These are phyloP conservation scores for Heteromyza rotundicornis DNA, from an alignment of 2,888 invertebrate species.

Conservation along the genomic window DNA sequence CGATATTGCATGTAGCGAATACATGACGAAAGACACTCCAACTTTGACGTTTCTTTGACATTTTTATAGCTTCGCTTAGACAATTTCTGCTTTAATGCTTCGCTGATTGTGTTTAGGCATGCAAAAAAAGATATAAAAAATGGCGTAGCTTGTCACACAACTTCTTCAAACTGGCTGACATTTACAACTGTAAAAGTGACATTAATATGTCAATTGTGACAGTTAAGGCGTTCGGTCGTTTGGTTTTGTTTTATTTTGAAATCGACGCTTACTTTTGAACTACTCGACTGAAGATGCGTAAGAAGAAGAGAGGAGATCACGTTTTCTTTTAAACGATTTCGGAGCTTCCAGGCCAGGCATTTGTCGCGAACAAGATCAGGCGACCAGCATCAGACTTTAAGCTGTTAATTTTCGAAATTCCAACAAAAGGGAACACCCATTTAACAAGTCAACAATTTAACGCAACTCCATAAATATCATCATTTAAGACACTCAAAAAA, in stretches of 20 bases:
- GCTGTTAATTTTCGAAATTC: conserved; percentile 13
- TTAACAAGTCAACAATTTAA: conserved; percentile 62
- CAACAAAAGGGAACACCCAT: conserved; percentile 55
- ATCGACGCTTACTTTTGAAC: background rate
- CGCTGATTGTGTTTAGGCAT: conserved; percentile 33
- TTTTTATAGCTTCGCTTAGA: conserved; percentile 33
- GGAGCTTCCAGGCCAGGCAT: no score
- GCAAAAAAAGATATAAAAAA: background rate
- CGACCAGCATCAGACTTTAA: no score
- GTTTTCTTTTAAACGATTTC: no score
- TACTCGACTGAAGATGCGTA: background rate
- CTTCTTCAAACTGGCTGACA: no score
- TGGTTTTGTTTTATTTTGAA: no score
- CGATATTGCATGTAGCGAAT: no score
- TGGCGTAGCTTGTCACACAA: background rate
- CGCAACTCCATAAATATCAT: conserved; percentile 61
- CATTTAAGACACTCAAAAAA: conserved; percentile 46
- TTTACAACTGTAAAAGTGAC: background rate
- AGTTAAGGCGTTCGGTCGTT: background rate
- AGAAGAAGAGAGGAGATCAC: background rate
- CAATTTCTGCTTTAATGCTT: conserved; percentile 46
- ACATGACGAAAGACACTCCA: background rate
- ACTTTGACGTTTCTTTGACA: conserved; percentile 23
- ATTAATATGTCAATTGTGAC: background rate
- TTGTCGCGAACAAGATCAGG: no score